Percentiles rank a stretch among this genome's conserved stretches.
Evolutionary conservation across 2,113 vertebrate genomes (phyloP).

Genomic region (Eulacestoma nigropectus): DNA sequence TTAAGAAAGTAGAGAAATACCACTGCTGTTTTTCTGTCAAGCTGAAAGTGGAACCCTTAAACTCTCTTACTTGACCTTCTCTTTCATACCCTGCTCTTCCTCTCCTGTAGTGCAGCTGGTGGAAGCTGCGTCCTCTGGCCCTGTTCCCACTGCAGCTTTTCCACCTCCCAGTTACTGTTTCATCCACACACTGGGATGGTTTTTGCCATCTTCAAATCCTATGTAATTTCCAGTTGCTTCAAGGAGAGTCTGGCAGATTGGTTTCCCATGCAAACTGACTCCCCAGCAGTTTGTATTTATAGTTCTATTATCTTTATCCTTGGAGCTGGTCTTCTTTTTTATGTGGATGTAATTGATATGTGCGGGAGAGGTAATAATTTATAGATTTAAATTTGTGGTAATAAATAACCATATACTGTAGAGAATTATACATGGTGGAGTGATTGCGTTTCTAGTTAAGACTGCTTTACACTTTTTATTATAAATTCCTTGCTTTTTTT

Average conservation of each 20-base stretch:
- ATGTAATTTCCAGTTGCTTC: not conserved
- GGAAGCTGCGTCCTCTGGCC: not conserved
- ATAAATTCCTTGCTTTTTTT: not conserved
- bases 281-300: not conserved
- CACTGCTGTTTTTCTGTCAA: not conserved
- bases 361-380: not conserved
- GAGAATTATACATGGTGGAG: not conserved
- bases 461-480: not conserved
- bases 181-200: not conserved
- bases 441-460: not conserved
- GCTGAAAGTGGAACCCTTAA: not conserved
- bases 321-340: not conserved
- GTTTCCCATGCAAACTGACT: not conserved
- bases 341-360: not conserved
- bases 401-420: not conserved
- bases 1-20: not conserved
- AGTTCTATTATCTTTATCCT: not conserved
- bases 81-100: not conserved
- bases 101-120: rapidly evolving
- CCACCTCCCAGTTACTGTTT: not conserved
- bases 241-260: not conserved
- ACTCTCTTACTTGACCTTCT: not conserved
- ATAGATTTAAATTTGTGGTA: not conserved
- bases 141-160: not conserved
- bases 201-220: not conserved